Conservation (phyloP, 2,888 invertebrate species). For the Phaonia tiefii region DNA sequence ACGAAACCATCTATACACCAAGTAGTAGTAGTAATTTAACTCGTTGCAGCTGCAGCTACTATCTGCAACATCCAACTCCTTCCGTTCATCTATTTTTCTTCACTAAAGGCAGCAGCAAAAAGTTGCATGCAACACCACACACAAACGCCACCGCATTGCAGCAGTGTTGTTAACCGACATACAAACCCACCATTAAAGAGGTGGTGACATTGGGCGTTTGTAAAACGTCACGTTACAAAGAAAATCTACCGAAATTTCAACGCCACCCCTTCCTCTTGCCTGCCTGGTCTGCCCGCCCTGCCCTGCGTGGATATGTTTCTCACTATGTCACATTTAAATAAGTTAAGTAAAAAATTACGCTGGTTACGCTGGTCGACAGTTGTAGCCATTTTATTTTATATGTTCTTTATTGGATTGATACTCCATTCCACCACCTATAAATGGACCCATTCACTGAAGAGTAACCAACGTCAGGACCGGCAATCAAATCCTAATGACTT, state of each 20-base stretch:
- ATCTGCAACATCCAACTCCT: slow-evolving; percentile 37
- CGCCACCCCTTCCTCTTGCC: slow-evolving; percentile 24
- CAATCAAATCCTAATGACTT: slow-evolving; percentile 52
- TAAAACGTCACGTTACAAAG: neutral
- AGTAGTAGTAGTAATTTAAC: no score
- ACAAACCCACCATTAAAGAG: neutral
- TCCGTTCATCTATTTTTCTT: no score
- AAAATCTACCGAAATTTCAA: no score
- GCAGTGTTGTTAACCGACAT: slow-evolving; percentile 12
- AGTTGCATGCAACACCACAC: slow-evolving; percentile 30
- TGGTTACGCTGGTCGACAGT: slow-evolving; percentile 82
- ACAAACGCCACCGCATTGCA: neutral
- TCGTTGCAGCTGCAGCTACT: slow-evolving; percentile 10
- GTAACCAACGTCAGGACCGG: slow-evolving; percentile 58
- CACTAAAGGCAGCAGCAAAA: slow-evolving; percentile 34
- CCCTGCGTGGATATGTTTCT: slow-evolving; percentile 7
- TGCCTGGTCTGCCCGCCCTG: neutral
- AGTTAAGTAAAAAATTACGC: slow-evolving; percentile 77
- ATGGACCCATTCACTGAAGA: slow-evolving; percentile 72
- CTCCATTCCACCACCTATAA: slow-evolving; percentile 81
- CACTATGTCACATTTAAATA: slow-evolving; percentile 77
- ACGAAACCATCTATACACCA: no score
- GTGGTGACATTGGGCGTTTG: neutral
- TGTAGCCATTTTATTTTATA: slow-evolving; percentile 82
- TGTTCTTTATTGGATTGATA: slow-evolving; percentile 82